These are phyloP conservation scores for Saiga tatarica DNA, from an alignment of 2,113 vertebrate genomes.

Conservation along the genomic window DNA sequence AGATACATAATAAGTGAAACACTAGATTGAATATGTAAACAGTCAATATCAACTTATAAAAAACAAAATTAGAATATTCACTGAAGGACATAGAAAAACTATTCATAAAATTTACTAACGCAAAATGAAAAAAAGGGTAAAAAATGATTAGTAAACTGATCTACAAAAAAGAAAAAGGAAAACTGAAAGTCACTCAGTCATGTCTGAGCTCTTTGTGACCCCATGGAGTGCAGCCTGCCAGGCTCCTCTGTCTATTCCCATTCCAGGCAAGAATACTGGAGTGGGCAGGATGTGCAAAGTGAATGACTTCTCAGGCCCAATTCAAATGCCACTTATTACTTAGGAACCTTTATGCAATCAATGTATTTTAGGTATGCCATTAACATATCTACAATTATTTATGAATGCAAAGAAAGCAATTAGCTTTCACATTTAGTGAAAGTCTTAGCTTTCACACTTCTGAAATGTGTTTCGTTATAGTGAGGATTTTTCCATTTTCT, in stretches of 20 bases:
- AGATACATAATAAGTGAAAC: background rate
- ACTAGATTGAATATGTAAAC: background rate
- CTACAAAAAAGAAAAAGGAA: background rate
- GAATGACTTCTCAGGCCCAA: background rate
- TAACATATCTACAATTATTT: background rate
- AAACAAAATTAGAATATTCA: background rate
- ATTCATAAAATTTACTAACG: background rate
- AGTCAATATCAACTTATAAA: background rate
- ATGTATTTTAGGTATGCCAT: background rate
- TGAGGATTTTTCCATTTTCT: background rate
- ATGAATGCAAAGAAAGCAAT: background rate
- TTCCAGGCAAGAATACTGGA: background rate
- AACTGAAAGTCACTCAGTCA: background rate
- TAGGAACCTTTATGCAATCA: background rate
- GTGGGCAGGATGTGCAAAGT: background rate
- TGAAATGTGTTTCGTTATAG: background rate
- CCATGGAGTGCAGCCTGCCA: fast-evolving
- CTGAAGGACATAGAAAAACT: background rate
- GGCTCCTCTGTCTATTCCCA: background rate
- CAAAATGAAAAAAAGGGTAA: background rate
- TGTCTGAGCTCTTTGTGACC: background rate
- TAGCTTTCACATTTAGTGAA: background rate
- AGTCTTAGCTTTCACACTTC: background rate
- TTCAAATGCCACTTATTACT: background rate
- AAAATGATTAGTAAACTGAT: background rate